A percentile compares a stretch with the other conserved stretches of the same genome.
Evolutionary conservation across 2,113 vertebrate species (phyloP).

Genomic region (Harpagus bidentatus): DNA sequence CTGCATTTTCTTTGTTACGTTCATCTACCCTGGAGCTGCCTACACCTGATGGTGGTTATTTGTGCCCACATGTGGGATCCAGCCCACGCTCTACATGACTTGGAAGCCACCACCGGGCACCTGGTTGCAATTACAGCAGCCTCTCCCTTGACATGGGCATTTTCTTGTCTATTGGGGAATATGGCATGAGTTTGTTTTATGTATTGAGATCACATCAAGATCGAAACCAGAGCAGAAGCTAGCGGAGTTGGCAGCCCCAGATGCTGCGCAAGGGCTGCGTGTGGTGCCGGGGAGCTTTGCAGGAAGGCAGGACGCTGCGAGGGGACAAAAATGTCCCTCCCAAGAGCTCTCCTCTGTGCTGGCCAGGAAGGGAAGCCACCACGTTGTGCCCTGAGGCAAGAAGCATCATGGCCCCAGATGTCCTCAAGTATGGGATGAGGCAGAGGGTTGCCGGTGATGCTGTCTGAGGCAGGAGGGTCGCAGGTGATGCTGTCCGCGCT

Average conservation of each 20-base stretch:
- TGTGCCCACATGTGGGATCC: neutral
- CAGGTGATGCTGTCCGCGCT: fast-evolving
- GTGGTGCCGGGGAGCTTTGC: neutral
- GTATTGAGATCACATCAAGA: neutral
- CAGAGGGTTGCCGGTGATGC: neutral
- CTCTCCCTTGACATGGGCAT: neutral
- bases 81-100: neutral
- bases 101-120: neutral
- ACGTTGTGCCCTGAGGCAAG: fast-evolving
- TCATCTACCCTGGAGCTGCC: neutral
- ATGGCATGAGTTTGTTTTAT: neutral
- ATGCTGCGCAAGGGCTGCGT: too few species aligned
- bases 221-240: neutral
- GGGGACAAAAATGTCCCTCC: fast-evolving
- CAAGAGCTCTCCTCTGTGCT: neutral
- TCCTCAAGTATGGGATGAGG: fast-evolving
- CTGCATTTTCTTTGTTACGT: neutral
- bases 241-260: neutral
- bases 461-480: neutral
- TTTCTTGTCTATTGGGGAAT: neutral
- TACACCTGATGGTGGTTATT: neutral
- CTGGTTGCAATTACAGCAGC: neutral
- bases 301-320: neutral
- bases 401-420: neutral
- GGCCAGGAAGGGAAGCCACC: neutral